Base-by-base conservation (phyloP, 2,888 invertebrate species). In the Leuctra nigra region DNA sequence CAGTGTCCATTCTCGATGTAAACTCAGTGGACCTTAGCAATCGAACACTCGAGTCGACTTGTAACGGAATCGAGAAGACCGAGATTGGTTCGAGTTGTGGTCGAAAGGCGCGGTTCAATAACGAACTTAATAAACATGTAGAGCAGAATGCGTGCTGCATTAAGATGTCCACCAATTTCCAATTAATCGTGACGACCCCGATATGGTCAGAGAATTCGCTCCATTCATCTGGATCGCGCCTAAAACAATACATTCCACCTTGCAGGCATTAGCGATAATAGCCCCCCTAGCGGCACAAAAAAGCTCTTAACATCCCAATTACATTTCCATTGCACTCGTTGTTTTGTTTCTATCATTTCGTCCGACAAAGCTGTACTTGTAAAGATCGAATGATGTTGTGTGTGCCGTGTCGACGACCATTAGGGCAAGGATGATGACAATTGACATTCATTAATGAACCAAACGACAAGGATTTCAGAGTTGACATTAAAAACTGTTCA, bases 91-190 rank as follows among this genome's bases (percentile, higher is more conserved):
- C 38, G 7, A 39, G 39, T 18, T 18, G 13, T 39, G 16, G 6
- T 39, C 39, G 14, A 44, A 20, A 4, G 16, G 41, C 22, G 44
- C 44, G 23, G 4, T 18, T 44, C 22, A 44, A 44, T 44, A 44
- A 20, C 44, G 44, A 23, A 20, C 6, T 44, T 44, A 44, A 44
- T 44, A 44, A 50, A 50, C 35, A 50, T 50, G 33, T 50, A 50
- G 50, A 50, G 33, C 50, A 35, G 50, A 50, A 35, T 50, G 50
- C 50, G 33, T 50, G 35, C 47, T 39, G 16, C 44, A 44, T 44
- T 44, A 23, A 20, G 44, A 44, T 44, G 9, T 11, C 14, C 20
- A 2, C 44, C 18, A 23, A 29, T 29, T 29, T 39, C 39, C 44
- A 44, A 44, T 44, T 44, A 44, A 9, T 44, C 44, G 44, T 44